Evolutionary conservation across 1,140 invertebrate genomes (phyloP).

Genomic region (Adoxophyes honmai): DNA sequence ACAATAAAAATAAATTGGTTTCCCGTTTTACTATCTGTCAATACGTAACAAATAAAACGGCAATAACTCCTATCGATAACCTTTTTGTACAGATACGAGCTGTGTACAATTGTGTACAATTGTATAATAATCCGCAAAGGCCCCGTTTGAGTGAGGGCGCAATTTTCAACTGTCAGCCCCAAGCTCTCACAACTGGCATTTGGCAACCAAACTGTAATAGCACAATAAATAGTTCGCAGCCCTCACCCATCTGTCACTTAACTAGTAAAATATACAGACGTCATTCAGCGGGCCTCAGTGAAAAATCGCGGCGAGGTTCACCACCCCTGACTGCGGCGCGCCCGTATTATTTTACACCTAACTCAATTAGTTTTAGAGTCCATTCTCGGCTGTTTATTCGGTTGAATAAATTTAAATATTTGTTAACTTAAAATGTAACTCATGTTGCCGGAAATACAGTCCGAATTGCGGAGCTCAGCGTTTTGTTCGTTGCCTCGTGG

Average conservation of each 20-base stretch:
- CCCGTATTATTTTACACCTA: slow-evolving; percentile 16
- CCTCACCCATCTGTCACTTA: slow-evolving; percentile 73
- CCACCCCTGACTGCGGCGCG: slow-evolving; percentile 43
- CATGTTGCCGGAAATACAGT: slow-evolving; percentile 75
- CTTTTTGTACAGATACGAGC: slow-evolving; percentile 36
- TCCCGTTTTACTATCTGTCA: slow-evolving; percentile 63
- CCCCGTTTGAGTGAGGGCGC: slow-evolving; percentile 39
- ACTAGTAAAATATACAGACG: slow-evolving; percentile 76
- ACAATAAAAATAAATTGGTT: slow-evolving; percentile 73
- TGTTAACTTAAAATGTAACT: slow-evolving; percentile 77
- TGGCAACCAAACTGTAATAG: slow-evolving; percentile 70
- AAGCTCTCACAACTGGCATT: slow-evolving; percentile 47
- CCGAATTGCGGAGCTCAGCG: slow-evolving; percentile 71
- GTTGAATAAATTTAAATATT: slow-evolving; percentile 75
- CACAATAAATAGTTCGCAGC: slow-evolving; percentile 73
- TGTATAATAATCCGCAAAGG: slow-evolving; percentile 50
- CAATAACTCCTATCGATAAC: slow-evolving; percentile 46
- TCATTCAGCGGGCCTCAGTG: slow-evolving; percentile 66
- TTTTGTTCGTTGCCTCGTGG: slow-evolving; percentile 60
- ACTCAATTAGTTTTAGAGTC: slow-evolving; percentile 35
- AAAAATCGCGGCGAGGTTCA: slow-evolving; percentile 62
- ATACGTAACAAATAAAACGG: slow-evolving; percentile 64
- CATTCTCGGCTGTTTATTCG: slow-evolving; percentile 37
- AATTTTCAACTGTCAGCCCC: slow-evolving; percentile 68
- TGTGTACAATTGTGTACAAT: slow-evolving; percentile 27